Evolutionary conservation across 2,113 vertebrate species (phyloP).

Genomic region (Tinamus guttatus): DNA sequence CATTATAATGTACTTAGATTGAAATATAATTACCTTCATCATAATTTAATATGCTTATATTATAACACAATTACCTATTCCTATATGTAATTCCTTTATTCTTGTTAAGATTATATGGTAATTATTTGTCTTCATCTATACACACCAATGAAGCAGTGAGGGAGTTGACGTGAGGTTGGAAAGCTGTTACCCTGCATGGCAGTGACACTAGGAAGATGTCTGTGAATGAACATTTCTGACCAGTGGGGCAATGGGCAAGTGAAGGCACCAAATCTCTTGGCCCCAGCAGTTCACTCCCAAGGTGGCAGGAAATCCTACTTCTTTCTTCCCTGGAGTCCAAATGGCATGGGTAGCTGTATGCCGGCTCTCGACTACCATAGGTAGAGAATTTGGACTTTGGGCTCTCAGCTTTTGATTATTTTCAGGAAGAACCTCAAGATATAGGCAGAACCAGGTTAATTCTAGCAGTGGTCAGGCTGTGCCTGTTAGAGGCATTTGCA

Average conservation of each 20-base stretch:
- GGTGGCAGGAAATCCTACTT: background rate
- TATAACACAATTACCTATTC: background rate
- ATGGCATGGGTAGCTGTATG: background rate
- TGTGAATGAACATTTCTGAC: background rate
- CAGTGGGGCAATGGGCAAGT: background rate
- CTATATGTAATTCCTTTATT: background rate
- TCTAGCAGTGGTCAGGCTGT: background rate
- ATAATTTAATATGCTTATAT: slow-evolving; percentile 7
- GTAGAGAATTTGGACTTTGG: background rate
- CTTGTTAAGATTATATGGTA: background rate
- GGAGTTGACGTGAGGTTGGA: background rate
- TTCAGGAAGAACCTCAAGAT: background rate
- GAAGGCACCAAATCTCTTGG: no score
- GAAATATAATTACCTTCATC: background rate
- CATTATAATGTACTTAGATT: background rate
- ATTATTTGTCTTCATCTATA: background rate
- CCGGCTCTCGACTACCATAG: accelerated
- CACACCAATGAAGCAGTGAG: background rate
- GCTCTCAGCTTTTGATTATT: background rate
- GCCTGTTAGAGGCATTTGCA: background rate
- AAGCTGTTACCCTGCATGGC: background rate
- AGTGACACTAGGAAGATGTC: background rate
- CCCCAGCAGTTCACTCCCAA: background rate
- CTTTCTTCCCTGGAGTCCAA: background rate
- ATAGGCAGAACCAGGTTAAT: background rate